Evolutionary conservation across 2,797 vertebrate genomes (phyloP), one percentile per base, ranked within the genome.

Genomic region (Peromyscus melanophrys): DNA sequence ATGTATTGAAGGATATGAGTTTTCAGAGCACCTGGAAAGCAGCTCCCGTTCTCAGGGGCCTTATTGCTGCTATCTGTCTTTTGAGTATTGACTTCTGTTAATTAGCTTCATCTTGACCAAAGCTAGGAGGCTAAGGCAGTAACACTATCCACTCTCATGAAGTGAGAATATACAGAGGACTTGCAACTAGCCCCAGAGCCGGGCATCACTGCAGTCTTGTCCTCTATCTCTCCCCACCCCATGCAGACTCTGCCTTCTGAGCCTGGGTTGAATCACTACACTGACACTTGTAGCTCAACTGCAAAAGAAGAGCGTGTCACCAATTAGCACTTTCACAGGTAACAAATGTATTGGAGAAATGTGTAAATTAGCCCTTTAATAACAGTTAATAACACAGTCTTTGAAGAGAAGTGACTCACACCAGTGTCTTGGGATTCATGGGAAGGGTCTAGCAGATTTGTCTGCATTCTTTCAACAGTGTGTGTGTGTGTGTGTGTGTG

Each of bases 1-100:
- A 5, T 34, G 2, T n/a, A 8, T 10, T 49, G 27, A 73, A 59
- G 11, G 6, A 29, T 0, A 29, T 8, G 23, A 6, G 0, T 8
- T 85, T 67, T 67, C 40, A 65, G 11, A 85, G 11, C 43, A 85
- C 3, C 6, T 49, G 9, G 11, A 52, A 14, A 14, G 31, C 10
- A 85, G 17, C 29, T 13, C 3, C 5, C 8, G 40, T 23, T 85
- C 43, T 65, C 25, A 34, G 11, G 16, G 2, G 5, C 11, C 19
- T 23, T 34, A 13, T 46, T 67, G 29, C 1, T 6, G 12, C 3
- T 13, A 2, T 46, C 29, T 23, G 9, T 65, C 10, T 65, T 65
- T 40, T 82, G 27, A 31, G 16, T 46, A 21, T 46, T 21, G 9
- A 0, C 17, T 34, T 67, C 29, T 21, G 19, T 67, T 65, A 84